Evolutionary conservation across 2,113 vertebrate genomes (phyloP).

Genomic region (Nothoprocta perdicaria): DNA sequence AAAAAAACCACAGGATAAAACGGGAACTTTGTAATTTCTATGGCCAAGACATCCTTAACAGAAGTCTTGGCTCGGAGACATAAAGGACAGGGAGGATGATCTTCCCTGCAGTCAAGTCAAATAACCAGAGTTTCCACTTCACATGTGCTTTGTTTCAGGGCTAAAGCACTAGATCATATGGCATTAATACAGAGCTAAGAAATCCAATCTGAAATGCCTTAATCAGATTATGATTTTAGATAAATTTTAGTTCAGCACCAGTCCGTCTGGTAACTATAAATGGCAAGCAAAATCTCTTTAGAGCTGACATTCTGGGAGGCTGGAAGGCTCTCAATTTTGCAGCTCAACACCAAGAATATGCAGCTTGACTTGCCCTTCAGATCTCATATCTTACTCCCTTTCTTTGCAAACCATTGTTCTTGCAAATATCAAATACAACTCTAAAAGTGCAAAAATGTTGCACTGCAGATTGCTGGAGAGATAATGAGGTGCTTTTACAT

Average conservation of each 20-base stretch:
- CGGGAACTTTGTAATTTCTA: not conserved
- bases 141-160: not conserved
- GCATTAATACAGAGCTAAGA: not conserved
- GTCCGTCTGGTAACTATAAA: not conserved
- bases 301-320: not conserved
- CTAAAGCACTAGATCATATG: not conserved
- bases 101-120: not conserved
- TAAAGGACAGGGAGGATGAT: not conserved
- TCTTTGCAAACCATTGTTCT: not conserved
- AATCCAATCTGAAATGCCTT: not conserved
- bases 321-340: not conserved
- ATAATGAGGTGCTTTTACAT: not conserved
- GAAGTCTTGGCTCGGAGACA: not conserved
- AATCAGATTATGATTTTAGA: not conserved
- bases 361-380: not conserved
- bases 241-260: not conserved
- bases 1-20: not conserved
- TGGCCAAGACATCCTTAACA: not conserved
- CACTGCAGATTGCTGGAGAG: not conserved
- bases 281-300: not conserved
- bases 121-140: slow-evolving; percentile 38
- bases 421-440: not conserved
- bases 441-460: not conserved
- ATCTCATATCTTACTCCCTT: not conserved
- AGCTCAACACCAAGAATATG: not conserved